These are phyloP conservation scores for Adelphocoris suturalis DNA, from an alignment of 2,888 invertebrate species.

Conservation along the genomic window DNA sequence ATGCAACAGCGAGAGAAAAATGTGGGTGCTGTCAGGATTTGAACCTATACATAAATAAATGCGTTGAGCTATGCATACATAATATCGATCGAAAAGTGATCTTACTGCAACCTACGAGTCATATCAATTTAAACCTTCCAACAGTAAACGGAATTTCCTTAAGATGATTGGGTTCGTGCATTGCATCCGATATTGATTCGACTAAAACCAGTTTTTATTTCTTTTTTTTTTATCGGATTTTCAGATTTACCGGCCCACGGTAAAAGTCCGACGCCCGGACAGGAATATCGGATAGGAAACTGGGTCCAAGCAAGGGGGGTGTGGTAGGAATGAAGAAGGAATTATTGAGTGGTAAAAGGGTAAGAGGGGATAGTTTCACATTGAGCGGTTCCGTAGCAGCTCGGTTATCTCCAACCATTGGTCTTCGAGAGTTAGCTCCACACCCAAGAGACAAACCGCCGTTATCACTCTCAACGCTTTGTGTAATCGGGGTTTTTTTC, in stretches of 20 bases:
- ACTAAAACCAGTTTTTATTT: background rate
- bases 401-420: constrained; percentile 46
- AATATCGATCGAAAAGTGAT: no score
- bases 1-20: no score
- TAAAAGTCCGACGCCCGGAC: background rate
- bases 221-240: background rate
- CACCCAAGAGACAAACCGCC: constrained; percentile 48
- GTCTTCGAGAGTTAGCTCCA: constrained; percentile 45
- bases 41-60: no score
- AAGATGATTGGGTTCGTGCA: background rate
- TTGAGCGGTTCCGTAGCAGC: background rate
- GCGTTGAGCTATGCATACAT: no score
- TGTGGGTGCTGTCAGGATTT: no score
- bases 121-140: no score
- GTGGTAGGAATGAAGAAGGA: constrained; percentile 22
- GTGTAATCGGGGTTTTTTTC: constrained; percentile 46
- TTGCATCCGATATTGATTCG: background rate
- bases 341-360: constrained; percentile 12
- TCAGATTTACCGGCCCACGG: background rate
- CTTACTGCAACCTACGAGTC: no score
- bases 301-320: background rate
- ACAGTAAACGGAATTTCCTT: no score
- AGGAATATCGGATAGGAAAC: background rate
- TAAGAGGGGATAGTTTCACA: constrained; percentile 14
- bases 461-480: constrained; percentile 61